Percentiles rank a stretch among this genome's conserved stretches.
These are phyloP conservation scores for Mus pahari DNA, from an alignment of 2,113 vertebrate species.

Conservation along the genomic window DNA sequence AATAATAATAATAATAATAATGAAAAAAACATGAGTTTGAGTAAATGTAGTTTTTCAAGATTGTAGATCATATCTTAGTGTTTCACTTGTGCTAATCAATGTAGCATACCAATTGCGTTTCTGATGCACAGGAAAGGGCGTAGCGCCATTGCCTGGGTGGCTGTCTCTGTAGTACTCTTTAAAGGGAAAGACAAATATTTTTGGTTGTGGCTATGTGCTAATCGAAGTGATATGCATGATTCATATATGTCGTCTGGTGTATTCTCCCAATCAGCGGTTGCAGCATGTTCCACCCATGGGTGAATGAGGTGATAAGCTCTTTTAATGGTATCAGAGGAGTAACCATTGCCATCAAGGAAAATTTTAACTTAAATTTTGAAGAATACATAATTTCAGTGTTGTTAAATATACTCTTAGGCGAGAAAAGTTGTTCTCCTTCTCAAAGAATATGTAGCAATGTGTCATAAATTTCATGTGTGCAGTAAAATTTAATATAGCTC, in stretches of 20 bases:
- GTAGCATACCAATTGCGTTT: neutral
- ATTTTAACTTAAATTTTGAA: neutral
- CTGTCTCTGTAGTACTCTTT: neutral
- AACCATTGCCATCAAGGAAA: neutral
- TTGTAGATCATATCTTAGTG: neutral
- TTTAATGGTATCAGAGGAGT: neutral
- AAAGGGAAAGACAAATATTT: neutral
- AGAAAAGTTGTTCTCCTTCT: constrained; percentile 8
- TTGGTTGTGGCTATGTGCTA: neutral
- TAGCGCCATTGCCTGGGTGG: neutral
- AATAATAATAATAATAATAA: neutral
- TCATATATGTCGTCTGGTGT: neutral
- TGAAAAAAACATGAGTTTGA: neutral
- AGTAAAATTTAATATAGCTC: neutral
- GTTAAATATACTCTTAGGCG: neutral
- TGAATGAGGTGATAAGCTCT: neutral
- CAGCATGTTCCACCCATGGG: neutral
- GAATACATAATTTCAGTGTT: neutral
- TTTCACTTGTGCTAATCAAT: neutral
- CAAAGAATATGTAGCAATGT: neutral
- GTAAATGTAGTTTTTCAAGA: constrained; percentile 22
- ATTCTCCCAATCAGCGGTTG: neutral
- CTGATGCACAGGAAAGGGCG: neutral
- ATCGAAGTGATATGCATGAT: neutral
- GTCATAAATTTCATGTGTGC: neutral